Evolutionary conservation across 2,113 vertebrate genomes (phyloP).

Genomic region (Chaetodon trifascialis): DNA sequence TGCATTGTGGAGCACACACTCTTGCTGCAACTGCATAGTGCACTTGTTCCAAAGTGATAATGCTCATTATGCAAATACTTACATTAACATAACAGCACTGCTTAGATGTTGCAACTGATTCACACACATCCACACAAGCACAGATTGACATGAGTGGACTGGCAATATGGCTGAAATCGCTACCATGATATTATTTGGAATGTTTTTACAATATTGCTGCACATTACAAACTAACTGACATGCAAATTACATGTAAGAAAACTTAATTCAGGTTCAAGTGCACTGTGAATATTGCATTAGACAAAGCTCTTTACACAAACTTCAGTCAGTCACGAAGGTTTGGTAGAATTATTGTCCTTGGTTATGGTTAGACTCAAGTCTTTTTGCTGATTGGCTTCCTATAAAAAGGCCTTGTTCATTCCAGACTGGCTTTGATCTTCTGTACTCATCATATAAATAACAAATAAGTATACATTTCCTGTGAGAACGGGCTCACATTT

Average conservation of each 20-base stretch:
- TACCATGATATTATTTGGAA: not conserved
- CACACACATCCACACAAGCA: not conserved
- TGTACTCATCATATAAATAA: slow-evolving; percentile 3
- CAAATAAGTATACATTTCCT: slow-evolving; percentile 1
- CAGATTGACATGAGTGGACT: too few species aligned
- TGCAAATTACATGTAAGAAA: not conserved
- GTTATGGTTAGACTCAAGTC: too few species aligned
- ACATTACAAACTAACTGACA: not conserved
- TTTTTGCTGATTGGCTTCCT: not conserved
- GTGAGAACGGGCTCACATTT: not conserved
- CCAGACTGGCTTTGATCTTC: slow-evolving; percentile 9
- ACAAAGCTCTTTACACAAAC: not conserved
- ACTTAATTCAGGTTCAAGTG: not conserved
- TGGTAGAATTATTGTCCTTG: not conserved
- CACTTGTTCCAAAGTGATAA: slow-evolving; percentile 22
- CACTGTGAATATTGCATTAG: too few species aligned
- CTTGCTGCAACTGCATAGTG: slow-evolving; percentile 3
- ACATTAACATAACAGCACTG: not conserved
- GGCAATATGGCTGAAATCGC: not conserved
- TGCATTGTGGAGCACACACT: slow-evolving; percentile 38
- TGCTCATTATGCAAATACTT: slow-evolving; percentile 28
- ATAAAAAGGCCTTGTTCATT: not conserved
- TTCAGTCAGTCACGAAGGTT: not conserved
- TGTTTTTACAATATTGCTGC: not conserved
- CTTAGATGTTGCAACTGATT: not conserved